Evolutionary conservation across 2,888 invertebrate genomes (phyloP), one percentile per base, ranked within the genome.

Genomic region (Diplazon laetatorius): DNA sequence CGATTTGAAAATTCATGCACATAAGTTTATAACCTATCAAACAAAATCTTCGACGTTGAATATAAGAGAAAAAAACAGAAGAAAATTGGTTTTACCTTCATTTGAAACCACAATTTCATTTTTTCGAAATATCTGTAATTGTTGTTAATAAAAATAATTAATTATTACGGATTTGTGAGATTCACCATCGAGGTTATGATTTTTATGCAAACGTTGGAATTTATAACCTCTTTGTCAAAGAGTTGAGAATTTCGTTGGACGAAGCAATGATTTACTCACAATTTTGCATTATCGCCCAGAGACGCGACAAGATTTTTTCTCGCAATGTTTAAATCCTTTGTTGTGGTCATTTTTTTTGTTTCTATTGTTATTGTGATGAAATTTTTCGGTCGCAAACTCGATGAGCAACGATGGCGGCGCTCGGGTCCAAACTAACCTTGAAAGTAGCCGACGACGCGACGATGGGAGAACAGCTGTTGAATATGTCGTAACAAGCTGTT

Each of bases 31-130:
- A 55, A 55, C 25, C 8, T 30, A 37, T 16, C 1, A 5, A 1
- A 16, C 10, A 42, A 14, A n/a, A n/a, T n/a, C n/a, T n/a, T n/a
- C n/a, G n/a, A n/a, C n/a, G n/a, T n/a, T n/a, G n/a, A n/a, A n/a
- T n/a, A n/a, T n/a, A n/a, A n/a, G n/a, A n/a, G n/a, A n/a, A n/a
- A n/a, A n/a, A n/a, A n/a, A n/a, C n/a, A n/a, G n/a, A n/a, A n/a
- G n/a, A n/a, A n/a, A n/a, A n/a, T n/a, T n/a, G 30, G 6, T 6
- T 68, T 69, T 87, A 91, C 91, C 89, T 91, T 91, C 91, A 91
- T 91, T 82, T 90, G 91, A 85, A 96, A 96, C 95, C 96, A 96
- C 65, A 94, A 92, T 83, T 95, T 95, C 93, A 96, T 94, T 82
- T 95, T 93, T 60, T 92, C 92, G 83, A 95, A 94, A 89, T 96